Evolutionary conservation across 2,888 invertebrate genomes (phyloP).

Genomic region (Nomada flava): DNA sequence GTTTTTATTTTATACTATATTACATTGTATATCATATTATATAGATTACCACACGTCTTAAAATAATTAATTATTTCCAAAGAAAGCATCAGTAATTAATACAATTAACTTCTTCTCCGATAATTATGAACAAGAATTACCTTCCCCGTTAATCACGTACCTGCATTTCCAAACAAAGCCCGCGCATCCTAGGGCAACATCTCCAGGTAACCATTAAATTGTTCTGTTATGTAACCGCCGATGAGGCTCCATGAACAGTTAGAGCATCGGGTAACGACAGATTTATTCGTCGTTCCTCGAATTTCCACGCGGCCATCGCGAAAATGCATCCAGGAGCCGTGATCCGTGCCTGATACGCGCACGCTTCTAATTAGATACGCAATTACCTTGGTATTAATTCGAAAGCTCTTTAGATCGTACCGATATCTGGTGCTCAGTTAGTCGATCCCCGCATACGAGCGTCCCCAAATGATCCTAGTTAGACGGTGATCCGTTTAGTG

Average conservation of each 20-base stretch:
- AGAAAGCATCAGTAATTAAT: too few species aligned
- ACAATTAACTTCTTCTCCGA: too few species aligned
- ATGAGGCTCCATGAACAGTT: background rate
- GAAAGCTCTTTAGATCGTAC: slow-evolving; percentile 47
- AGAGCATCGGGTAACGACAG: background rate
- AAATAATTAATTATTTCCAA: too few species aligned
- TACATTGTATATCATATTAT: too few species aligned
- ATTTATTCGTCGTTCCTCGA: slow-evolving; percentile 20
- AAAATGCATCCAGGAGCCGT: slow-evolving; percentile 4
- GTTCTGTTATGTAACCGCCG: slow-evolving; percentile 4
- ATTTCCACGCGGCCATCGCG: slow-evolving; percentile 5
- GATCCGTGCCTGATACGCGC: slow-evolving; percentile 43
- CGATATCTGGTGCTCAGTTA: slow-evolving; percentile 33
- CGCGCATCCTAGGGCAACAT: background rate
- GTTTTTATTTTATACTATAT: too few species aligned
- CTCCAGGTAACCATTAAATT: background rate
- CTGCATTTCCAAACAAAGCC: background rate
- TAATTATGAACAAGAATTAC: background rate
- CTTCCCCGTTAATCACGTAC: background rate
- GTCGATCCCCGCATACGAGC: background rate
- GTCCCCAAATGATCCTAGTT: slow-evolving; percentile 30
- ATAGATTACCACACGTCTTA: too few species aligned
- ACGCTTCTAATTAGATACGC: slow-evolving; percentile 56
- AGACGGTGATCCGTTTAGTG: slow-evolving; percentile 37
- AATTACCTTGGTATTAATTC: slow-evolving; percentile 58